phyloP scores from a whole-genome alignment of 2,113 vertebrate species.

The Propithecus coquereli region DNA sequence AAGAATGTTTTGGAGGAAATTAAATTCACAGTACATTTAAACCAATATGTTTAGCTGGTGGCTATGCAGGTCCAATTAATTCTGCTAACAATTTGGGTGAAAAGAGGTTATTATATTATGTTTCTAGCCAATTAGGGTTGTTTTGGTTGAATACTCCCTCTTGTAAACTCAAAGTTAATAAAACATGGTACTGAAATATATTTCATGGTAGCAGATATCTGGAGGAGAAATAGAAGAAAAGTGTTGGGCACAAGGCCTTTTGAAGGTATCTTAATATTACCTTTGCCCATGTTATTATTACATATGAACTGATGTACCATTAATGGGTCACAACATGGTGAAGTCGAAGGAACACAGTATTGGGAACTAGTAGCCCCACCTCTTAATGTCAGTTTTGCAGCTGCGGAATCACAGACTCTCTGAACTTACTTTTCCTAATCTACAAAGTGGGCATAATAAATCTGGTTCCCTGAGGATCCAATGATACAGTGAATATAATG shows the following conservation, averaged over 20 bases:
- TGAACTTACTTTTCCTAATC: neutral
- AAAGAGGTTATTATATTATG: constrained; percentile 81
- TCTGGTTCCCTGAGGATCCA: neutral
- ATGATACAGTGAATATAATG: neutral
- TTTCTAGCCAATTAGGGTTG: constrained; percentile 78
- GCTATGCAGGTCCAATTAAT: constrained; percentile 77
- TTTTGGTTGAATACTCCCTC: constrained; percentile 74
- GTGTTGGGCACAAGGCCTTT: neutral
- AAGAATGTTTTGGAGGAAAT: constrained; percentile 74
- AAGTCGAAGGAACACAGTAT: neutral
- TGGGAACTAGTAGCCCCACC: neutral
- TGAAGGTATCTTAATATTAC: neutral
- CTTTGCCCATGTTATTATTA: neutral
- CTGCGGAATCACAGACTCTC: neutral
- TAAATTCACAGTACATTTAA: constrained; percentile 75
- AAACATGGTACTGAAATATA: constrained; percentile 67
- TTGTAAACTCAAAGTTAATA: constrained; percentile 78
- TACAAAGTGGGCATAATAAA: neutral
- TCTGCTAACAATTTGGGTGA: constrained; percentile 79
- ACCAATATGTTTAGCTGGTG: constrained; percentile 77
- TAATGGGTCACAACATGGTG: neutral
- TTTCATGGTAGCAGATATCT: neutral
- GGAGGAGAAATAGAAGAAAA: neutral
- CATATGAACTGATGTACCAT: neutral
- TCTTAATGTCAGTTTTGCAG: neutral